Base-by-base conservation (phyloP, 2,888 invertebrate species). In the Cyrtodaria siliqua region DNA sequence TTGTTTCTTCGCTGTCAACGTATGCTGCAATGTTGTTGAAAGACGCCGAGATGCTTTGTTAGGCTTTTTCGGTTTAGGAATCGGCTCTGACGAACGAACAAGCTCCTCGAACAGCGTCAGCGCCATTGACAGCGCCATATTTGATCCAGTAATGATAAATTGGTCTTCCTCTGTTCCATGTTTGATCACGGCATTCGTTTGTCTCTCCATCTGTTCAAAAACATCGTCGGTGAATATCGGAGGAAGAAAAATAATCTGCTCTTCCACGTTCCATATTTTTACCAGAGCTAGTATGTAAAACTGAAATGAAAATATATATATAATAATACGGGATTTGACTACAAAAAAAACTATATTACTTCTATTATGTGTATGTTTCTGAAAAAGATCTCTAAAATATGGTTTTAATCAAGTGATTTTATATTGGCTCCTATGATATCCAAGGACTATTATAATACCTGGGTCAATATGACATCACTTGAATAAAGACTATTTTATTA, bases 101-200 rank as follows among this genome's bases (percentile, higher is more conserved):
- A 61, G 33, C 62, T 73, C 73, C 40, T 72, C 62, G 1, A 73
- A 18, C 20, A 61, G 16, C 2, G 67, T 61, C 27, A 73, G 16
- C 0, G 73, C 73, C 18, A 44, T 52, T 8, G 26, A 29, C 12
- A 66, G 24, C 2, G 26, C 20, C 4, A 72, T 1, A 40, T 29
- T 52, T 14, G 40, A 42, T 47, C 59, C 52, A n/a, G 24, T 27
- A 8, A 64, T 26, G 2, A 14, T 16, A 33, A 33, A 66, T 53
- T 33, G n/a, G 23, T 40, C 53, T 14, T 44, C 40, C 23, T 33
- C 16, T 2, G 0, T 3, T 23, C 26, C n/a, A 6, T 20, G 8
- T 40, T 18, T n/a, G 23, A 64, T 47, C 6, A 59, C 60, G 2
- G 64, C 66, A 8, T 24, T 23, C 33, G 60, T 49, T 26, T 59